A percentile compares a stretch with the other conserved stretches of the same genome.
Evolutionary conservation across 2,113 vertebrate genomes (phyloP).

Genomic region (Pituophis catenifer): DNA sequence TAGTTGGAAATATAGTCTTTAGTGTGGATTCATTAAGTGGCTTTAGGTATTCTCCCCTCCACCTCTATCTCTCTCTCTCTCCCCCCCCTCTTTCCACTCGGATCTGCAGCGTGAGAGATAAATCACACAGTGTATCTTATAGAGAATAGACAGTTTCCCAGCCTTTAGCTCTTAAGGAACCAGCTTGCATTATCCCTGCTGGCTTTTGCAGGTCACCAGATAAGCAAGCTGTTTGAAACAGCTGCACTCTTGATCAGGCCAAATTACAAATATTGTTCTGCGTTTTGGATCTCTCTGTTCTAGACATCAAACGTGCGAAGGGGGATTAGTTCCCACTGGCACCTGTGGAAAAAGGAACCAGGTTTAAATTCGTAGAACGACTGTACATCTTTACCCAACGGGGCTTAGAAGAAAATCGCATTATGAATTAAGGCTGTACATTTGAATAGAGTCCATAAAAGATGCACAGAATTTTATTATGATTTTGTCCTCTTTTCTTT

Average conservation of each 20-base stretch:
- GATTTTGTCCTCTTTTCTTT: not conserved
- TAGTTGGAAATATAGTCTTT: not conserved
- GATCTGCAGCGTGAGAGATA: not conserved
- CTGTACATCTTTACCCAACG: not conserved
- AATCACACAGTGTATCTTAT: not conserved
- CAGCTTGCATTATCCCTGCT: not conserved
- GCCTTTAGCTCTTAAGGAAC: not conserved
- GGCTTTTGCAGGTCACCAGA: not conserved
- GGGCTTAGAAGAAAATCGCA: not conserved
- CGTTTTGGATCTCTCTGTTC: not conserved
- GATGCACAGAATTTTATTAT: not conserved
- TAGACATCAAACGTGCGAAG: not conserved
- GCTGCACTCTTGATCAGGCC: not conserved
- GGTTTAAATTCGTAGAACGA: not conserved
- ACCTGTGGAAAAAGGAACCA: not conserved
- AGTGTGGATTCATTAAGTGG: not conserved
- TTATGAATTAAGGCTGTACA: not conserved
- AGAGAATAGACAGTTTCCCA: not conserved
- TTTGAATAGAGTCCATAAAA: not conserved
- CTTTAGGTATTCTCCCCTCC: not conserved
- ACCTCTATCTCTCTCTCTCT: not conserved
- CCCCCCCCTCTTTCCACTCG: not conserved
- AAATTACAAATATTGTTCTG: not conserved
- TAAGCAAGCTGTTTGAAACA: not conserved
- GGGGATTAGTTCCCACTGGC: not conserved